Evolutionary conservation across 2,113 vertebrate species (phyloP).

Genomic region (Cercopithecus mona): DNA sequence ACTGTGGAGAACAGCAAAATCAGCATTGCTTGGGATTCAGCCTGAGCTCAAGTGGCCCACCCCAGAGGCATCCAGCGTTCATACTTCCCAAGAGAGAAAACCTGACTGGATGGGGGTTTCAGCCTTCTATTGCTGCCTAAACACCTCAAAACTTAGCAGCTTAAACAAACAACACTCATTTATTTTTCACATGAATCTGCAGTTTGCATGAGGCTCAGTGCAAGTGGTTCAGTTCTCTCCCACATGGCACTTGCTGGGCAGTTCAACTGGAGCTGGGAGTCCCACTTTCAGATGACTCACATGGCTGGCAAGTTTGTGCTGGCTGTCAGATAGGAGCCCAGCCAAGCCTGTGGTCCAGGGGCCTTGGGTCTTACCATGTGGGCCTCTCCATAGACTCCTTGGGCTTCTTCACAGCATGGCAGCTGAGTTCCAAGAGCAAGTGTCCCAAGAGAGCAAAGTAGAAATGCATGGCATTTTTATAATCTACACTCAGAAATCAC

Average conservation of each 20-base stretch:
- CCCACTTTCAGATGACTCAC: neutral
- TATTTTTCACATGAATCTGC: neutral
- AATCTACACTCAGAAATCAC: neutral
- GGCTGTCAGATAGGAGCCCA: neutral
- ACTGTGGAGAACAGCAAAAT: neutral
- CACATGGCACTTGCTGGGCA: neutral
- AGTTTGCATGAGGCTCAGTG: fast-evolving
- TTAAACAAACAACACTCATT: neutral
- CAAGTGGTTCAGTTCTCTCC: neutral
- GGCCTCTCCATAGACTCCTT: neutral
- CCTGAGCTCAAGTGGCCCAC: neutral
- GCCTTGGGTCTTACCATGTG: neutral
- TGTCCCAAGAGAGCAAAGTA: neutral
- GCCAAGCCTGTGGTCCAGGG: neutral
- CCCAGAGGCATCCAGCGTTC: neutral
- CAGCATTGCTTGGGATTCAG: neutral
- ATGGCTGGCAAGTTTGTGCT: neutral
- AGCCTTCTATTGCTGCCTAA: neutral
- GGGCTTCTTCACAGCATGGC: neutral
- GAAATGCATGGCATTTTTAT: neutral
- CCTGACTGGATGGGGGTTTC: neutral
- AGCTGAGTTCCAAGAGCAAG: neutral
- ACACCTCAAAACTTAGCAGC: neutral
- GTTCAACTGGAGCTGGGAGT: neutral
- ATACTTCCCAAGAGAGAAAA: neutral